Evolutionary conservation across 2,113 vertebrate species (phyloP).

Genomic region (Anhinga rufa): DNA sequence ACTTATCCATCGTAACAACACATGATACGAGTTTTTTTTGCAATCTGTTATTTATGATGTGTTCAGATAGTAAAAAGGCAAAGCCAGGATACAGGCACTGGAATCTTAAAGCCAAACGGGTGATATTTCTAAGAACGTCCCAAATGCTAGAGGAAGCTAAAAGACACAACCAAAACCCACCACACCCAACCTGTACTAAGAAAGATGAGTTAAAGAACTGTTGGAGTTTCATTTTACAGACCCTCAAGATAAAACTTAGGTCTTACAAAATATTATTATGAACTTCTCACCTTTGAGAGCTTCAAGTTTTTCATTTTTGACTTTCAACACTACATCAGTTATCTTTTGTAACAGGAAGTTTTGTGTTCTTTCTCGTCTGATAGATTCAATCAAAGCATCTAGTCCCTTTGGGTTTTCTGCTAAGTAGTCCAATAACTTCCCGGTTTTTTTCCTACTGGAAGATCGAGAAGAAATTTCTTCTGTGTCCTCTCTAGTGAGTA

Average conservation of each 20-base stretch:
- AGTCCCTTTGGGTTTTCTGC: slow-evolving; percentile 92
- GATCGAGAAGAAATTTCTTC: slow-evolving; percentile 91
- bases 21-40: not conserved
- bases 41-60: not conserved
- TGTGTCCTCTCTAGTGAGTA: slow-evolving; percentile 90
- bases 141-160: not conserved
- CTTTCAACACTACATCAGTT: slow-evolving; percentile 91
- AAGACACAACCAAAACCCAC: not conserved
- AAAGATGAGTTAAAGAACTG: not conserved
- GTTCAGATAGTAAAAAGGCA: not conserved
- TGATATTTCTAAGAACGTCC: not conserved
- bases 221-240: not conserved
- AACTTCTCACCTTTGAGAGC: slow-evolving; percentile 80
- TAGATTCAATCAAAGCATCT: slow-evolving; percentile 88
- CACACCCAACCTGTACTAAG: not conserved
- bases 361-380: slow-evolving; percentile 84
- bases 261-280: not conserved
- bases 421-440: slow-evolving; percentile 88
- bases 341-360: slow-evolving; percentile 93
- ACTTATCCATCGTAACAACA: not conserved
- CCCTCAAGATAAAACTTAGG: not conserved
- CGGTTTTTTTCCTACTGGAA: slow-evolving; percentile 85
- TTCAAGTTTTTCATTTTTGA: slow-evolving; percentile 90
- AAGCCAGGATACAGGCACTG: not conserved
- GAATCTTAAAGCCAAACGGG: not conserved